Conservation (phyloP, 2,113 vertebrate species). For the Cranoglanis bouderius region DNA sequence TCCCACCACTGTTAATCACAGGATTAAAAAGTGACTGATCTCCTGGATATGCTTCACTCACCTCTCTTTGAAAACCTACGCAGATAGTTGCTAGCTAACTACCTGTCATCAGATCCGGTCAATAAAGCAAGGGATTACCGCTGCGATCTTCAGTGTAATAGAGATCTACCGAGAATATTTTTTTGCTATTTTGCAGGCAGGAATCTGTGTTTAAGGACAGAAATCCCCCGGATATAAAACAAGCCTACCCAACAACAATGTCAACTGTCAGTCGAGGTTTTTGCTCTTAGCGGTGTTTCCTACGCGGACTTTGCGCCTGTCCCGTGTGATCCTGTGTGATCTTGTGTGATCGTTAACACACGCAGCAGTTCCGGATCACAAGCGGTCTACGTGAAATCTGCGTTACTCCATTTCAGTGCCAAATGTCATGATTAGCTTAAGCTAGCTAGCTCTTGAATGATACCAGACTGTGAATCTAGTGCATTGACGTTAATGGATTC, state of each 20-base stretch:
- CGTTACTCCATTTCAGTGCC: background rate
- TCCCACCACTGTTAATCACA: background rate
- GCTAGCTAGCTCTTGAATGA: background rate
- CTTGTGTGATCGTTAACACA: background rate
- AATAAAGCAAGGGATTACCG: background rate
- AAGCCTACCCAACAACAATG: constrained; percentile 24
- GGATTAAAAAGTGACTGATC: background rate
- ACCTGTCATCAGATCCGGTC: background rate
- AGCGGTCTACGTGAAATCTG: background rate
- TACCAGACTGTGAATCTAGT: background rate
- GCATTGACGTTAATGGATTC: background rate
- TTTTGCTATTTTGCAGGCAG: background rate
- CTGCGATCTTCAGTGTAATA: background rate
- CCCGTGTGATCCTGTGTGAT: background rate
- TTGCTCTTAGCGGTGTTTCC: background rate
- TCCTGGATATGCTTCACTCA: background rate
- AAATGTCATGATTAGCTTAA: background rate
- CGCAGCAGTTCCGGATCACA: constrained; percentile 13
- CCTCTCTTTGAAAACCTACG: background rate
- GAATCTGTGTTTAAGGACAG: background rate
- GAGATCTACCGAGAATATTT: no score
- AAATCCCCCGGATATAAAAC: background rate
- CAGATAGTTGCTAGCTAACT: background rate
- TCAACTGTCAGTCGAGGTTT: constrained; percentile 26
- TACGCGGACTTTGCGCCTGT: background rate